Conservation (phyloP, 2,113 vertebrate species). For the human (Homo sapiens) region GRCh38 chr6:150957501-150958000, state of each 20-base stretch:
- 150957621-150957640: rapidly evolving
- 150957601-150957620: neutral
- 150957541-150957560: neutral
- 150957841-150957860: no score
- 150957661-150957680: neutral
- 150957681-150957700: neutral
- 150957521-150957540: neutral
- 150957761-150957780: neutral
- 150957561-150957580: neutral
- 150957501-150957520: neutral
- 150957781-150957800: neutral
- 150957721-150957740: neutral
- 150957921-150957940: neutral
- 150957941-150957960: neutral
- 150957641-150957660: neutral
- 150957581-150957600: neutral
- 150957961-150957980: neutral
- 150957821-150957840: no score
- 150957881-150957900: neutral
- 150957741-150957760: neutral
- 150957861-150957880: neutral
- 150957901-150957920: neutral
- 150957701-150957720: neutral
- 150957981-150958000: neutral
- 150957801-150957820: neutral